Percentiles rank a stretch among this genome's conserved stretches.
phyloP scores from a whole-genome alignment of 2,797 vertebrate genomes.

The Lates japonicus region DNA sequence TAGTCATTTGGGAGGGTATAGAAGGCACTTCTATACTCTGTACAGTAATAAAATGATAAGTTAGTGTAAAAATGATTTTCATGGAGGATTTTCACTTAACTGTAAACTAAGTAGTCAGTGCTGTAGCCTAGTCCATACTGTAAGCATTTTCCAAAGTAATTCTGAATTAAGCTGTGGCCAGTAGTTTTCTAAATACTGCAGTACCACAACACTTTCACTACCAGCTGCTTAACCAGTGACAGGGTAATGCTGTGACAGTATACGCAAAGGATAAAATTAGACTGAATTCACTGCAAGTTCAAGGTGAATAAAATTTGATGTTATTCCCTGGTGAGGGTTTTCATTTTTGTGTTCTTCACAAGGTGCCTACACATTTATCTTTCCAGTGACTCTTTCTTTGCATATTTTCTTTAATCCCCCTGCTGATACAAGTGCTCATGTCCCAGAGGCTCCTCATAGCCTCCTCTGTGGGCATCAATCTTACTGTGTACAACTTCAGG shows the following conservation, averaged over 20 bases:
- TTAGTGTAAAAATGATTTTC: conserved; percentile 39
- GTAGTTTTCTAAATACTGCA: conserved; percentile 36
- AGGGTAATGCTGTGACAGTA: conserved; percentile 66
- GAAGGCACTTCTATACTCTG: not conserved
- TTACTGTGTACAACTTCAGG: conserved; percentile 73
- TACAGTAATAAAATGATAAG: conserved; percentile 8
- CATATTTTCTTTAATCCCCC: conserved; percentile 87
- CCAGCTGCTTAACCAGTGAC: conserved; percentile 41
- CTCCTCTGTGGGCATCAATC: conserved; percentile 85
- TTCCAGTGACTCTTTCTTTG: conserved; percentile 81
- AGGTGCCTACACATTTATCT: conserved; percentile 87
- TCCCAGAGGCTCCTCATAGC: conserved; percentile 80
- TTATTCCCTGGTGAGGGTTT: conserved; percentile 84
- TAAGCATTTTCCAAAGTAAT: conserved; percentile 25
- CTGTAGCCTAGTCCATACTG: conserved; percentile 21
- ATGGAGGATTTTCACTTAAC: conserved; percentile 44
- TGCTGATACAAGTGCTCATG: conserved; percentile 82
- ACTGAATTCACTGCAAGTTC: conserved; percentile 82
- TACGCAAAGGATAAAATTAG: conserved; percentile 86
- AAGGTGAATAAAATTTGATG: conserved; percentile 87
- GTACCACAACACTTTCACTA: conserved; percentile 30
- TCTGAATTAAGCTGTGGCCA: conserved; percentile 39
- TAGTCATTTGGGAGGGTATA: not conserved
- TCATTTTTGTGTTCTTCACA: conserved; percentile 84
- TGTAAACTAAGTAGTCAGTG: conserved; percentile 24